Percentiles rank a stretch among this genome's conserved stretches.
Evolutionary conservation across 2,888 invertebrate species (phyloP).

Genomic region (Cetonia aurata): DNA sequence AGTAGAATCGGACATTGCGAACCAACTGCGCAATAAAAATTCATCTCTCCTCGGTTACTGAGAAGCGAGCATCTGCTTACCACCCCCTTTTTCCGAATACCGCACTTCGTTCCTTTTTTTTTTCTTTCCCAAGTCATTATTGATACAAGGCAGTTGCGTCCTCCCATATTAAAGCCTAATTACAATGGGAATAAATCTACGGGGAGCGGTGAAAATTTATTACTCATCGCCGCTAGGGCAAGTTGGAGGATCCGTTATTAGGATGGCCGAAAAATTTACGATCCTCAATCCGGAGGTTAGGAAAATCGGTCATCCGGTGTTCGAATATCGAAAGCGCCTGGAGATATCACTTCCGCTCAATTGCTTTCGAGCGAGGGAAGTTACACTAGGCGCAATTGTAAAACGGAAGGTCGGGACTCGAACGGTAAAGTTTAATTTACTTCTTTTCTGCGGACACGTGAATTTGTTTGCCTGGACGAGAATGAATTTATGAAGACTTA

Average conservation of each 20-base stretch:
- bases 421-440: not conserved
- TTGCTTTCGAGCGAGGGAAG: not conserved
- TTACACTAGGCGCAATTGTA: not conserved
- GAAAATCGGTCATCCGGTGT: conserved; percentile 6
- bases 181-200: conserved; percentile 32
- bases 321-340: conserved; percentile 1
- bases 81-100: not conserved
- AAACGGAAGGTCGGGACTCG: not conserved
- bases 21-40: conserved; percentile 1
- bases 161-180: conserved; percentile 26
- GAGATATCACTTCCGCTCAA: not conserved
- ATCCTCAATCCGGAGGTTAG: not conserved
- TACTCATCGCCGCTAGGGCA: conserved; percentile 1
- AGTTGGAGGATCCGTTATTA: conserved; percentile 7
- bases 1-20: not conserved
- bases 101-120: not conserved
- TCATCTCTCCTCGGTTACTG: not conserved
- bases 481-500: no score
- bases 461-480: not conserved
- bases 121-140: not conserved
- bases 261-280: not conserved
- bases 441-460: not conserved
- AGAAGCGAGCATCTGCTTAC: conserved; percentile 10
- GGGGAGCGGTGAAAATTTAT: conserved; percentile 15
- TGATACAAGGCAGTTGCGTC: not conserved